These are phyloP conservation scores for Nyctereutes procyonoides DNA, from an alignment of 2,113 vertebrate species.

Conservation along the genomic window DNA sequence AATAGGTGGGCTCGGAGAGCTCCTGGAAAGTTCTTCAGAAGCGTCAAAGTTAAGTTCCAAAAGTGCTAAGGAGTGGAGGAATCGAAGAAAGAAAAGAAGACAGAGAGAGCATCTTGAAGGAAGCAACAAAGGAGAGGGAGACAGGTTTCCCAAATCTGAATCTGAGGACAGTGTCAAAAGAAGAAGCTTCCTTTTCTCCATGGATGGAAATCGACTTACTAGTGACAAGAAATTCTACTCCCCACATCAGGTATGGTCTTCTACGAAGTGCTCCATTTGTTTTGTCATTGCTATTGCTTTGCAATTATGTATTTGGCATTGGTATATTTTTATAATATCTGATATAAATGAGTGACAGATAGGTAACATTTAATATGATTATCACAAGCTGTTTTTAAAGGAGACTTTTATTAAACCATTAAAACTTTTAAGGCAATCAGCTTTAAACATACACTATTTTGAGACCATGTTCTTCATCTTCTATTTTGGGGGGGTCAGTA, in stretches of 20 bases:
- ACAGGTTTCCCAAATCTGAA: constrained; percentile 91
- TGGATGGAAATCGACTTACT: constrained; percentile 91
- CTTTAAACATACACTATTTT: background rate
- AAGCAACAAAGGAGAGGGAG: constrained; percentile 87
- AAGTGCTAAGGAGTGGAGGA: constrained; percentile 98
- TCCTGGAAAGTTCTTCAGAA: constrained; percentile 93
- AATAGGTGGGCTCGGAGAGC: constrained; percentile 88
- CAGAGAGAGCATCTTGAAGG: constrained; percentile 89
- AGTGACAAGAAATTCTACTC: constrained; percentile 93
- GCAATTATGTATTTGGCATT: background rate
- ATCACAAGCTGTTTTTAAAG: background rate
- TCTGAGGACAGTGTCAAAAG: constrained; percentile 93
- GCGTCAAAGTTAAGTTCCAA: constrained; percentile 97
- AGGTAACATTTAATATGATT: background rate
- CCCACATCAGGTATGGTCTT: constrained; percentile 92
- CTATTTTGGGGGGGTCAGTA: fast-evolving
- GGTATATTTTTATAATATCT: background rate
- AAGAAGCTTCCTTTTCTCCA: constrained; percentile 89
- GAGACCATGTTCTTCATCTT: background rate
- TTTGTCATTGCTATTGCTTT: background rate
- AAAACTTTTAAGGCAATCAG: background rate
- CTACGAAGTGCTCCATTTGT: background rate
- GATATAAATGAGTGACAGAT: background rate
- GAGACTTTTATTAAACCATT: background rate
- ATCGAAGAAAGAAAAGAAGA: constrained; percentile 92